phyloP scores from a whole-genome alignment of 2,888 invertebrate species.

The Oscheius onirici region DNA sequence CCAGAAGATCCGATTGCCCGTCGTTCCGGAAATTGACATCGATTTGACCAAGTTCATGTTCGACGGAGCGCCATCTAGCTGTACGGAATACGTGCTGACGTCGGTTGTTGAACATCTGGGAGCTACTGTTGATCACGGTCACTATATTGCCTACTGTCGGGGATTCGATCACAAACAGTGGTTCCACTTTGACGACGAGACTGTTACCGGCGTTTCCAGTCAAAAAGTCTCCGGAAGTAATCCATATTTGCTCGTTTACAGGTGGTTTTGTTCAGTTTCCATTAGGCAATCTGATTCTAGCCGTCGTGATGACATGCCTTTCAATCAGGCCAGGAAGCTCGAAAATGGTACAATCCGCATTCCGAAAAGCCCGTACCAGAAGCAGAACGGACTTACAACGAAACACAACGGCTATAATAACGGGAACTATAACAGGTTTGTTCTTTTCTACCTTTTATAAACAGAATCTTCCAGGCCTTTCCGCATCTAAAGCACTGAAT shows the following conservation, averaged over 20 bases:
- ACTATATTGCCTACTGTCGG: constrained; percentile 52
- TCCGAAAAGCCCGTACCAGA: not conserved
- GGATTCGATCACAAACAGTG: constrained; percentile 51
- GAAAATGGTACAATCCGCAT: not conserved
- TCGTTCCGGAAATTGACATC: constrained; percentile 43
- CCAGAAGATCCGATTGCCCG: constrained; percentile 51
- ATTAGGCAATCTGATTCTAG: not conserved
- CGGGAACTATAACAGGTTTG: constrained; percentile 15
- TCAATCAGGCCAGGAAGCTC: not conserved
- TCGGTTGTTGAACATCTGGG: constrained; percentile 43
- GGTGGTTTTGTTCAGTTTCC: not conserved
- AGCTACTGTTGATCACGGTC: constrained; percentile 47
- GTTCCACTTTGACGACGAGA: constrained; percentile 56
- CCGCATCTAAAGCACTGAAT: too few relatives aligned
- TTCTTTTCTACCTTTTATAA: not conserved
- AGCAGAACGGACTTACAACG: constrained; percentile 12
- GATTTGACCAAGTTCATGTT: constrained; percentile 38
- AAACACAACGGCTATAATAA: constrained; percentile 12
- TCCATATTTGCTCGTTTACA: constrained; percentile 34
- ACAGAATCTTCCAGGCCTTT: not conserved
- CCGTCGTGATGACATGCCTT: constrained; percentile 19
- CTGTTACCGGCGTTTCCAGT: constrained; percentile 30
- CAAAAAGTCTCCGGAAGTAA: constrained; percentile 25
- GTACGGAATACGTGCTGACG: constrained; percentile 27
- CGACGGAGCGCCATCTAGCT: constrained; percentile 28